Base-by-base conservation (phyloP, 2,113 vertebrate species). In the Trinectes maculatus region DNA sequence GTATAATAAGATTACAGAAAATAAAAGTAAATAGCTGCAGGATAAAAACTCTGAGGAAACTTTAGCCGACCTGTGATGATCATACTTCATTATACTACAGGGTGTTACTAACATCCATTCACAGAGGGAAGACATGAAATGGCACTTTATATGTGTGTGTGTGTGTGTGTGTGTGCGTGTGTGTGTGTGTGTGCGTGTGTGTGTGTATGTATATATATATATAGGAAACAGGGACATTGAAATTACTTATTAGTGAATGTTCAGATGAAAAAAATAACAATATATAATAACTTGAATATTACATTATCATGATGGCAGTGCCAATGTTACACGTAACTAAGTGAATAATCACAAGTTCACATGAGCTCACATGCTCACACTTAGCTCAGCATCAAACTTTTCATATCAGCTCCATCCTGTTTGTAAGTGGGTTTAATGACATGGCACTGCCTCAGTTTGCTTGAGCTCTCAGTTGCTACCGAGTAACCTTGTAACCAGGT, bases 401-500 rank as follows among this genome's bases (percentile, higher is more conserved):
- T 72, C 60, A 36, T 65, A 77, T 86, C 68, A 51, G 63, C 76
- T 57, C 37, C 18, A 3, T 19, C 64, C 74, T 60, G 65, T 75
- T 55, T 24, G 60, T 63, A 37, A 67, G 51, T 34, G 31, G 59
- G 44, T 74, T 71, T 25, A 26, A 67, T 74, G 54, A n/a, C 61
- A 22, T 15, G 71, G 24, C 0, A n/a, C 68, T 10, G 55, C 44
- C 21, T 72, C 1, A 13, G 37, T 80, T 66, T 67, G 47, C 39
- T 57, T 44, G 37, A 49, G 46, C 29, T 56, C 46, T 39, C 26
- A 33, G 36, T 53, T 36, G 78, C 56, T 55, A 57, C 67, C 49
- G 34, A 31, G 79, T 76, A 65, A 83, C 73, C 25, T 26, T 11
- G 79, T 73, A 68, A 77, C 76, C 74, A 68, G 70, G 72, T 76